phyloP scores from a whole-genome alignment of 2,113 vertebrate genomes.

The Cavia porcellus region DNA sequence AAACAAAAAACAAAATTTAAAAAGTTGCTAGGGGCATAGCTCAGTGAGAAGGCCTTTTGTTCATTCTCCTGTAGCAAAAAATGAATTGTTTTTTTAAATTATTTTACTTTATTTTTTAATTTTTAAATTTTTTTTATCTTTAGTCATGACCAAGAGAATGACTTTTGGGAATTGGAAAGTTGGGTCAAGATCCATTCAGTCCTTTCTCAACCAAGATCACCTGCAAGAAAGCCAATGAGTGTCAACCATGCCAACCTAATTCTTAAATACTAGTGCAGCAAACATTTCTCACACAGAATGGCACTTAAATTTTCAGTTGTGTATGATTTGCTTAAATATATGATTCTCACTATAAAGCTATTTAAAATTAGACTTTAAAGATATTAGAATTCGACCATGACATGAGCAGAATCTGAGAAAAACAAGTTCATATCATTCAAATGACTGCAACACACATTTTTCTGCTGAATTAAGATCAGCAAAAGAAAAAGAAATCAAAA shows the following conservation, averaged over 20 bases:
- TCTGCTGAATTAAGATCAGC: background rate
- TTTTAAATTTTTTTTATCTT: background rate
- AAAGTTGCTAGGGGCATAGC: background rate
- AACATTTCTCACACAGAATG: background rate
- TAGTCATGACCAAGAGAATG: background rate
- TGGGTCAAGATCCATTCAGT: conserved; percentile 9
- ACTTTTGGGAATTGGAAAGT: conserved; percentile 45
- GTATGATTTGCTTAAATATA: background rate
- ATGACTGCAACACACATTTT: background rate
- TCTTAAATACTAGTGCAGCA: background rate
- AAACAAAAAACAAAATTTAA: background rate
- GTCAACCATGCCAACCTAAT: background rate
- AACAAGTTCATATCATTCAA: background rate
- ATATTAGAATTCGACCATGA: conserved; percentile 29
- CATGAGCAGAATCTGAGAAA: background rate
- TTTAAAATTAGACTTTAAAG: conserved; percentile 55
- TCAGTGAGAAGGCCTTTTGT: background rate
- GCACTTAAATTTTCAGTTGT: conserved; percentile 38
- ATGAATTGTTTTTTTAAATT: background rate
- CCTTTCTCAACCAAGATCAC: conserved; percentile 8
- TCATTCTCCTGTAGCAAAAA: background rate
- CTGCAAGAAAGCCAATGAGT: background rate
- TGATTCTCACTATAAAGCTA: conserved; percentile 48
- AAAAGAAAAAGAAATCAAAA: conserved; percentile 41
- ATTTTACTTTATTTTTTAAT: too few species aligned